These are phyloP conservation scores for Melinaea marsaeus DNA, from an alignment of 2,888 invertebrate genomes.

Conservation along the genomic window DNA sequence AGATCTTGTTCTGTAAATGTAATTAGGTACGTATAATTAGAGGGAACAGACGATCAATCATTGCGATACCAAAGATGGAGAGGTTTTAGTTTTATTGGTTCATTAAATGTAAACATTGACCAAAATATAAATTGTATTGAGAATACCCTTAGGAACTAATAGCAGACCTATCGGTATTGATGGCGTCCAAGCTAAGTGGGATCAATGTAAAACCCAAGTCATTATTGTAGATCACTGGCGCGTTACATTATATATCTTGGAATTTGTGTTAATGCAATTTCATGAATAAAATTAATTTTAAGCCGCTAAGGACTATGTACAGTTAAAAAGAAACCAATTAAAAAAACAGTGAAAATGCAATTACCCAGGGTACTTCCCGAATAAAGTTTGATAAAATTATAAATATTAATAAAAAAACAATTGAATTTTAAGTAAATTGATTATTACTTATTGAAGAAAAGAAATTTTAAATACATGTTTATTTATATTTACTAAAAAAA, in stretches of 20 bases:
- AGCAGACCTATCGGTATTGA: conserved; percentile 71
- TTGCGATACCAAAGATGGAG: conserved; percentile 28
- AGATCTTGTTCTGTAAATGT: background rate
- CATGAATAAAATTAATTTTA: background rate
- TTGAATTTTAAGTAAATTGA: no score
- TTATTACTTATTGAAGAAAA: no score
- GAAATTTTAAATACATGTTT: no score
- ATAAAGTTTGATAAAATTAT: no score
- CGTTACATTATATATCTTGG: conserved; percentile 15
- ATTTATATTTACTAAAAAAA: no score
- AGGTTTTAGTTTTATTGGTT: conserved; percentile 38
- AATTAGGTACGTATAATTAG: conserved; percentile 24
- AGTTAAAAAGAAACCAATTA: no score
- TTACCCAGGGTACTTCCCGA: no score
- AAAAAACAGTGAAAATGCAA: no score
- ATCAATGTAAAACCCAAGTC: conserved; percentile 62
- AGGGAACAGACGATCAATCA: conserved; percentile 30
- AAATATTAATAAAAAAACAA: no score
- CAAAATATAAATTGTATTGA: conserved; percentile 66
- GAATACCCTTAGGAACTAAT: conserved; percentile 63
- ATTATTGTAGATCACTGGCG: conserved; percentile 54
- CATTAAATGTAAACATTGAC: conserved; percentile 54
- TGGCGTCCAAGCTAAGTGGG: conserved; percentile 60
- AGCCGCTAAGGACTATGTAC: background rate
- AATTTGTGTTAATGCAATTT: conserved; percentile 1